Conservation (phyloP, 2,888 invertebrate species). For the Folsomia manolachei region DNA sequence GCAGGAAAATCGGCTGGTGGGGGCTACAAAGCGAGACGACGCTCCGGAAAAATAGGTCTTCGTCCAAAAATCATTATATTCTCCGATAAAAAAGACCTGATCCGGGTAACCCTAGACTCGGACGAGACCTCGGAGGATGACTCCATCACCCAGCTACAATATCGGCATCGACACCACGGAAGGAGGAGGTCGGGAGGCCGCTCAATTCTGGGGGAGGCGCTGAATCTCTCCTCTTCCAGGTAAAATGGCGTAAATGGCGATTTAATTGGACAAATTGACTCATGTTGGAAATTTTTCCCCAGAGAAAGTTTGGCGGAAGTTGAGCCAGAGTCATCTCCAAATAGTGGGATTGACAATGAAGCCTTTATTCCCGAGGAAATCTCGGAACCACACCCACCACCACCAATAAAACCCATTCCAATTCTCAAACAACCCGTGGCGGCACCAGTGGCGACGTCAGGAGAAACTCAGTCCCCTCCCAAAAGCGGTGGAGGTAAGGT, state of each 20-base stretch:
- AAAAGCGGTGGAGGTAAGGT: not conserved
- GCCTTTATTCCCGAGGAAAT: too few relatives aligned
- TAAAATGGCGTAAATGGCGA: too few relatives aligned
- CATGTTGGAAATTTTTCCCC: too few relatives aligned
- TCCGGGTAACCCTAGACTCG: slow-evolving; percentile 55
- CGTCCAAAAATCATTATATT: slow-evolving; percentile 47
- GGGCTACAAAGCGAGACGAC: slow-evolving; percentile 6
- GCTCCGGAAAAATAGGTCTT: slow-evolving; percentile 39
- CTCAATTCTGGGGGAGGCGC: slow-evolving; percentile 38
- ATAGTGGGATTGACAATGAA: too few relatives aligned
- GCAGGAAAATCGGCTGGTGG: not conserved
- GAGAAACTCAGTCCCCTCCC: not conserved
- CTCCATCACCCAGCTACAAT: slow-evolving; percentile 29
- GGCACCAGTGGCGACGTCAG: not conserved
- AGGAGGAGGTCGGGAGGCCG: slow-evolving; percentile 33
- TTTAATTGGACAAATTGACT: too few relatives aligned
- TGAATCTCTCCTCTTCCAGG: not conserved
- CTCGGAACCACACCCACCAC: slow-evolving; percentile 5
- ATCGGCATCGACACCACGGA: slow-evolving; percentile 13
- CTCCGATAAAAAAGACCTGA: slow-evolving; percentile 46
- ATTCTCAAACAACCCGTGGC: not conserved
- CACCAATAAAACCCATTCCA: not conserved
- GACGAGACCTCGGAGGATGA: slow-evolving; percentile 58
- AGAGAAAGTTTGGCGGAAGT: too few relatives aligned
- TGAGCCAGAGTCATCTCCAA: too few relatives aligned